Percentiles rank a stretch among this genome's conserved stretches.
These are phyloP conservation scores for Poeciliopsis turrubarensis DNA, from an alignment of 2,113 vertebrate genomes.

Conservation along the genomic window DNA sequence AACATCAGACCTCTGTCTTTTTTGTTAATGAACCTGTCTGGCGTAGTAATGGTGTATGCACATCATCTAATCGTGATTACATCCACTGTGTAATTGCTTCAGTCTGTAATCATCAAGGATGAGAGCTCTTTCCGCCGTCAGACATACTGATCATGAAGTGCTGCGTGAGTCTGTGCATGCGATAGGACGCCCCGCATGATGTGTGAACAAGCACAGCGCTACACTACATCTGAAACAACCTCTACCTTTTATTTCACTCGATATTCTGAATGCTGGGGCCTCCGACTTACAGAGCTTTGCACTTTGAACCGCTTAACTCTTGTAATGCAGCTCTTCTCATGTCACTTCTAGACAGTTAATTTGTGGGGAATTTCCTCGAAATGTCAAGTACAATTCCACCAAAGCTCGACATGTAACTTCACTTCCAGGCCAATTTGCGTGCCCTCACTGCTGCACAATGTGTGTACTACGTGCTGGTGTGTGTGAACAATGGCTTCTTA, in stretches of 20 bases:
- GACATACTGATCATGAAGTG: neutral
- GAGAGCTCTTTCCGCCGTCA: constrained; percentile 14
- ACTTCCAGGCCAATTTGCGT: neutral
- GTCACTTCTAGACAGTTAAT: constrained; percentile 18
- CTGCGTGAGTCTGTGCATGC: neutral
- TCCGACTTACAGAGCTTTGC: neutral
- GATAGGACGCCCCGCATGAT: neutral
- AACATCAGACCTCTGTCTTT: constrained; percentile 28
- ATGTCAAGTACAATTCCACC: constrained; percentile 13
- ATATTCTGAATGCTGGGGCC: neutral
- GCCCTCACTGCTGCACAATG: neutral
- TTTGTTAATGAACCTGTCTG: constrained; percentile 49
- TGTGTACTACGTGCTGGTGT: neutral
- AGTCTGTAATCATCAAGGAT: constrained; percentile 34
- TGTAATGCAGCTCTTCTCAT: constrained; percentile 2
- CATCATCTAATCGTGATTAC: constrained; percentile 36
- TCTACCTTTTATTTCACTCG: neutral
- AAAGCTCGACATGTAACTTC: neutral
- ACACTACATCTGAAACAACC: neutral
- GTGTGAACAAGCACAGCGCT: neutral
- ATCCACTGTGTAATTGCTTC: constrained; percentile 8
- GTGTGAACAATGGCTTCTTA: neutral
- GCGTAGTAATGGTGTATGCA: constrained; percentile 32
- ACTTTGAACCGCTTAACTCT: neutral
- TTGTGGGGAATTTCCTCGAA: constrained; percentile 10